Evolutionary conservation across 2,797 vertebrate species (phyloP).

Genomic region (Triplophysa yarkandensis): DNA sequence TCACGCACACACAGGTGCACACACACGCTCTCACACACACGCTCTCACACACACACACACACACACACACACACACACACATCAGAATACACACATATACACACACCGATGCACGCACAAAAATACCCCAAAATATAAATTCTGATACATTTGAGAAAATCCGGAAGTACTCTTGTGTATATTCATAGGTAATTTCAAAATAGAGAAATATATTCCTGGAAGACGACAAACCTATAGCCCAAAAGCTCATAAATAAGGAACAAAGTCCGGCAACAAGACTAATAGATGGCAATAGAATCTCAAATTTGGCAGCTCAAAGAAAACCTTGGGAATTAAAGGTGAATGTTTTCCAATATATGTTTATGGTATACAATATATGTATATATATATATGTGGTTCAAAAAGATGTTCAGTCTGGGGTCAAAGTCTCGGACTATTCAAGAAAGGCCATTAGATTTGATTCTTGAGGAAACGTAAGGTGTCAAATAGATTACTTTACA

Average conservation of each 20-base stretch:
- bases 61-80: too few relatives aligned
- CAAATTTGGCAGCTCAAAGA: background rate
- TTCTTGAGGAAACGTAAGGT: background rate
- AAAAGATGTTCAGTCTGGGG: background rate
- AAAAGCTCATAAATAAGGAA: background rate
- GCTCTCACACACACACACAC: background rate
- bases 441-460: background rate
- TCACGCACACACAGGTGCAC: slow-evolving; percentile 55
- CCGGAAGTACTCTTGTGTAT: too few relatives aligned
- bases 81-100: too few relatives aligned
- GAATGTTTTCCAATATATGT: background rate
- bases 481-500: background rate
- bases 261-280: background rate
- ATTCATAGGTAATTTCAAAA: too few relatives aligned
- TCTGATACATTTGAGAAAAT: background rate
- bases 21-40: slow-evolving; percentile 41
- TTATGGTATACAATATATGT: too few relatives aligned
- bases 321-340: background rate
- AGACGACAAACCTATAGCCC: background rate
- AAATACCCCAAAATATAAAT: background rate
- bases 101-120: background rate
- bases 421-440: background rate
- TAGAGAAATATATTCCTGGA: background rate
- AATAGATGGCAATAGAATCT: background rate
- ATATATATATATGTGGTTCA: too few relatives aligned